Conservation (phyloP, 1,140 invertebrate genomes). For the Drosophila tropicalis region DNA sequence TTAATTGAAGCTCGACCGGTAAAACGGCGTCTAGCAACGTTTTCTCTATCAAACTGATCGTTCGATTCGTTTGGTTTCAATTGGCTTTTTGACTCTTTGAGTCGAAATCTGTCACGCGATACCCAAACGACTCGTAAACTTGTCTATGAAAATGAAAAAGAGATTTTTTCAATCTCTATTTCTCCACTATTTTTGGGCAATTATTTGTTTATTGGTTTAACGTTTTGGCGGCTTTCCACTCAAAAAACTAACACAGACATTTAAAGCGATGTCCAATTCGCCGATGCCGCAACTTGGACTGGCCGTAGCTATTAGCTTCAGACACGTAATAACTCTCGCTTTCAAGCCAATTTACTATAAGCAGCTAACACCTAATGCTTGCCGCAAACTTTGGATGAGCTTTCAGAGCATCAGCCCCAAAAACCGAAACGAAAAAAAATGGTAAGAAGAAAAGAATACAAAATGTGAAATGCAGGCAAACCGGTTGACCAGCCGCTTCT, state of each 20-base stretch:
- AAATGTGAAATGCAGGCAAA: constrained; percentile 60
- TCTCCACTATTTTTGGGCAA: constrained; percentile 19
- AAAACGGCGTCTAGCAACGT: constrained; percentile 38
- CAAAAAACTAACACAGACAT: constrained; percentile 60
- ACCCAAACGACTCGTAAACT: constrained; percentile 25
- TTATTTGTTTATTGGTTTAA: constrained; percentile 51
- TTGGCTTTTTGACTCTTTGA: constrained; percentile 25
- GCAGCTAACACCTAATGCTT: constrained; percentile 32
- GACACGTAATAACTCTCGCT: constrained; percentile 78
- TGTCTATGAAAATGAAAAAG: constrained; percentile 13
- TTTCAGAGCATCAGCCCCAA: constrained; percentile 43
- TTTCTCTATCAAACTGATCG: constrained; percentile 52
- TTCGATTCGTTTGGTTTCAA: constrained; percentile 18
- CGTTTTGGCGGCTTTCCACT: constrained; percentile 36
- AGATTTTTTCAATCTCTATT: constrained; percentile 40
- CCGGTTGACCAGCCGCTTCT: constrained; percentile 40
- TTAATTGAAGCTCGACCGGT: constrained; percentile 48
- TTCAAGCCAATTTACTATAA: constrained; percentile 44
- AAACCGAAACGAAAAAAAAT: neutral
- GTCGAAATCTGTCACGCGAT: constrained; percentile 19
- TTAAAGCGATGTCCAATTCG: constrained; percentile 4
- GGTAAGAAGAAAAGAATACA: constrained; percentile 31
- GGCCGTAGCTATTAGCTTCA: constrained; percentile 56
- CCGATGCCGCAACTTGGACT: constrained; percentile 21
- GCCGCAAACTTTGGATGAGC: constrained; percentile 48